These are phyloP conservation scores for Agrilus cyanescens DNA, from an alignment of 2,888 invertebrate species.

Conservation along the genomic window DNA sequence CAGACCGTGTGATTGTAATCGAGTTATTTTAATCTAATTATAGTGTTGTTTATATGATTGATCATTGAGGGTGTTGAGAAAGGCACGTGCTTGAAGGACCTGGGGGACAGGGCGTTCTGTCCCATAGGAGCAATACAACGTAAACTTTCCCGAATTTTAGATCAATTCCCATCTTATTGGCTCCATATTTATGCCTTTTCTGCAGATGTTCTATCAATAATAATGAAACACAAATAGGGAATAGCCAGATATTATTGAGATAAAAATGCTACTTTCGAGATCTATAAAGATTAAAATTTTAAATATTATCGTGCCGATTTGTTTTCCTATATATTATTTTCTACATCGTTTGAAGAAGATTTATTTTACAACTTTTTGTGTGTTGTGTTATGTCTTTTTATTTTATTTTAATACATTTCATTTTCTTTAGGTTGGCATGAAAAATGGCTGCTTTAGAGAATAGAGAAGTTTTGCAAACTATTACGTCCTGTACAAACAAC, in stretches of 20 bases:
- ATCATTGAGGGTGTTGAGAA: slow-evolving; percentile 28
- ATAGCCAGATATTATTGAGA: too few species aligned
- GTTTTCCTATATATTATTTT: too few species aligned
- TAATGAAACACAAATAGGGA: too few species aligned
- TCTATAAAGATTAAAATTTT: too few species aligned
- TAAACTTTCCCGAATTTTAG: slow-evolving; percentile 13
- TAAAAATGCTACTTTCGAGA: too few species aligned
- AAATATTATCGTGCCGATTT: too few species aligned
- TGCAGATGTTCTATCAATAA: too few species aligned
- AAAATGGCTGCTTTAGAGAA: slow-evolving; percentile 25
- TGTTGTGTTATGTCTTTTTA: too few species aligned
- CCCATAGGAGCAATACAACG: slow-evolving; percentile 11
- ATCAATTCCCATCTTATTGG: slow-evolving; percentile 11
- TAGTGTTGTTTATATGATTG: slow-evolving; percentile 30
- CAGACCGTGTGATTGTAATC: slow-evolving; percentile 20
- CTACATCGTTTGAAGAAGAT: too few species aligned
- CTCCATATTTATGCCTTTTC: slow-evolving; percentile 6
- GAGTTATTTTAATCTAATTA: slow-evolving; percentile 22
- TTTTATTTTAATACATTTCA: too few species aligned
- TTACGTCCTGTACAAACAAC: slow-evolving; percentile 29
- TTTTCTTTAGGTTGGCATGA: too few species aligned
- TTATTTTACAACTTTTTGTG: too few species aligned
- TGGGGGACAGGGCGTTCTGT: slow-evolving; percentile 14
- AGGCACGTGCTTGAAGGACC: slow-evolving; percentile 24
- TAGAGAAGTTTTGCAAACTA: slow-evolving; percentile 33